A percentile compares a stretch with the other conserved stretches of the same genome.
These are phyloP conservation scores for Antennarius maculatus DNA, from an alignment of 2,797 vertebrate species.

Conservation along the genomic window DNA sequence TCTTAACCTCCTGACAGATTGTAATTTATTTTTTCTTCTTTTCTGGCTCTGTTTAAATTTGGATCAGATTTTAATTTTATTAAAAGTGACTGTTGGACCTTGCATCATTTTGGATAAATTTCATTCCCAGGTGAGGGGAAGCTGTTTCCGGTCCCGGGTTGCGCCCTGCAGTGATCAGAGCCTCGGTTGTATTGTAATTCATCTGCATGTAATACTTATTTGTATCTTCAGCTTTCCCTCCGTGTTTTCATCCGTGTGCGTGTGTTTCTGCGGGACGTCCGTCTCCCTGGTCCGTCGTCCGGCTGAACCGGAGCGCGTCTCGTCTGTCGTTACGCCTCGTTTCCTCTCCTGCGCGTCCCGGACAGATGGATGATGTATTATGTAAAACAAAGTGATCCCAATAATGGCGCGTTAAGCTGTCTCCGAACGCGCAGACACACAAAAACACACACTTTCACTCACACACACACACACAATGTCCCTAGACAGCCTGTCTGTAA, in stretches of 20 bases:
- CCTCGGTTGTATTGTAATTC: constrained; percentile 7
- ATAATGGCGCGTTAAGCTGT: constrained; percentile 79
- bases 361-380: constrained; percentile 84
- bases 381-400: constrained; percentile 82
- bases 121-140: no score
- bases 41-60: no score
- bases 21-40: no score
- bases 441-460: not conserved
- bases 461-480: constrained; percentile 38
- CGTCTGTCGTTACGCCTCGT: constrained; percentile 51
- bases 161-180: not conserved
- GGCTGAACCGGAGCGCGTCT: constrained; percentile 35
- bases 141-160: no score
- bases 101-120: no score
- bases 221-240: constrained; percentile 18
- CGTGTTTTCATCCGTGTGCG: constrained; percentile 12
- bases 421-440: constrained; percentile 18
- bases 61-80: no score
- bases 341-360: constrained; percentile 49
- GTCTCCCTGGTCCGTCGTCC: constrained; percentile 29
- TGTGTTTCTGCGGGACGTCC: constrained; percentile 31
- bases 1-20: no score
- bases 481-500: constrained; percentile 71
- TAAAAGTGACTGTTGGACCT: no score
- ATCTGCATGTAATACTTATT: constrained; percentile 28